phyloP scores from a whole-genome alignment of 2,888 invertebrate genomes.

The Lysandra coridon region DNA sequence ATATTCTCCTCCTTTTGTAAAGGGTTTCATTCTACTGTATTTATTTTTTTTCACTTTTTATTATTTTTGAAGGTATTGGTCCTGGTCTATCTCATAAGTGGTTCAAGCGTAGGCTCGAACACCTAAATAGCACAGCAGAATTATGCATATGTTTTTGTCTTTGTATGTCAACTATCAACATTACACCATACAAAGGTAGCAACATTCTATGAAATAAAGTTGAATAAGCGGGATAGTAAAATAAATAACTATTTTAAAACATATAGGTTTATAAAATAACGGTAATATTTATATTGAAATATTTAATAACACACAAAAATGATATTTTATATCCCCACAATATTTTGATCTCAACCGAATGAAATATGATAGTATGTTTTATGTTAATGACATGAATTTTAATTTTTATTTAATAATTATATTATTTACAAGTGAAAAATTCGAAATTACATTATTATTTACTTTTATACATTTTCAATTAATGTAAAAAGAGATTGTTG shows the following conservation, averaged over 20 bases:
- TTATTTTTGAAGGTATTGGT: too few relatives aligned
- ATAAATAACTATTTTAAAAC: not conserved
- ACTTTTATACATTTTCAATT: too few relatives aligned
- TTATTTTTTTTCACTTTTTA: too few relatives aligned
- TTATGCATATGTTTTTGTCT: not conserved
- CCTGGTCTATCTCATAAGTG: too few relatives aligned
- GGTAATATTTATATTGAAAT: not conserved
- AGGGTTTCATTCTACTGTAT: too few relatives aligned
- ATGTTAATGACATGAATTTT: not conserved
- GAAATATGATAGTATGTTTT: not conserved
- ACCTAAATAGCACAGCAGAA: not conserved
- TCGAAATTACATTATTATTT: not conserved
- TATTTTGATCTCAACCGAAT: not conserved
- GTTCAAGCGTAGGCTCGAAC: too few relatives aligned
- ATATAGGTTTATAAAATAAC: not conserved
- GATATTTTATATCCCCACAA: not conserved
- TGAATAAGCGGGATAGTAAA: not conserved
- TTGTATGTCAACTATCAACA: not conserved
- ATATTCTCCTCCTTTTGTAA: too few relatives aligned
- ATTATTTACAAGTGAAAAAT: not conserved
- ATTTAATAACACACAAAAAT: not conserved
- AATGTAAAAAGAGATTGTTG: too few relatives aligned
- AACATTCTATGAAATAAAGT: not conserved
- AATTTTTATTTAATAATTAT: not conserved
- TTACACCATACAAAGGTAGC: not conserved